Evolutionary conservation across 2,797 vertebrate genomes (phyloP).

Genomic region (Thalassophryne amazonica): DNA sequence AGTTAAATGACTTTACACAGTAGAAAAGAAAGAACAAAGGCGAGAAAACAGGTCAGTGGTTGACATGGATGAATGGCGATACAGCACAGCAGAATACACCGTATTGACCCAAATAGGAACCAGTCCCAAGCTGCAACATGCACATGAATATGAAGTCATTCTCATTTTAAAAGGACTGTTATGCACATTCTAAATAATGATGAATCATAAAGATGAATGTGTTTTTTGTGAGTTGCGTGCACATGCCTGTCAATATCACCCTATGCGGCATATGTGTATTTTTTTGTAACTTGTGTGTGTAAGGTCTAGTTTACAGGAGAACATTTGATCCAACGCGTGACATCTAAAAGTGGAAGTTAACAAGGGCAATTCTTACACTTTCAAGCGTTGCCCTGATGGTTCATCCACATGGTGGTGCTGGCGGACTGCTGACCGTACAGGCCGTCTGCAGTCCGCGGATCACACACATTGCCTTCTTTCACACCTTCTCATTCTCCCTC

Average conservation of each 20-base stretch:
- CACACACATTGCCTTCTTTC: constrained; percentile 40
- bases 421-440: constrained; percentile 59
- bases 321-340: neutral
- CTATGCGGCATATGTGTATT: neutral
- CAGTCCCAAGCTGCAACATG: constrained; percentile 15
- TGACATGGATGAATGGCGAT: constrained; percentile 70
- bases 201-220: neutral
- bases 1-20: constrained; percentile 67
- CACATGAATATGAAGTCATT: neutral
- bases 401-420: constrained; percentile 78
- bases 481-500: constrained; percentile 39
- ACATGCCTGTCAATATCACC: neutral
- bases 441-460: constrained; percentile 26
- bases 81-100: constrained; percentile 38
- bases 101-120: constrained; percentile 67
- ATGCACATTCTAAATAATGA: too few relatives aligned
- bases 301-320: neutral
- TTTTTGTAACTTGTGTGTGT: neutral
- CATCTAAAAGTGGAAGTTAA: constrained; percentile 6
- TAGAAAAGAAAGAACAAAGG: constrained; percentile 34
- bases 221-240: neutral
- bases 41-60: constrained; percentile 73
- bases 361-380: neutral
- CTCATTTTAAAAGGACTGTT: too few relatives aligned
- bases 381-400: neutral